A percentile compares a stretch with the other conserved stretches of the same genome.
phyloP scores from a whole-genome alignment of 2,113 vertebrate species.

The Leptocoma aspasia region DNA sequence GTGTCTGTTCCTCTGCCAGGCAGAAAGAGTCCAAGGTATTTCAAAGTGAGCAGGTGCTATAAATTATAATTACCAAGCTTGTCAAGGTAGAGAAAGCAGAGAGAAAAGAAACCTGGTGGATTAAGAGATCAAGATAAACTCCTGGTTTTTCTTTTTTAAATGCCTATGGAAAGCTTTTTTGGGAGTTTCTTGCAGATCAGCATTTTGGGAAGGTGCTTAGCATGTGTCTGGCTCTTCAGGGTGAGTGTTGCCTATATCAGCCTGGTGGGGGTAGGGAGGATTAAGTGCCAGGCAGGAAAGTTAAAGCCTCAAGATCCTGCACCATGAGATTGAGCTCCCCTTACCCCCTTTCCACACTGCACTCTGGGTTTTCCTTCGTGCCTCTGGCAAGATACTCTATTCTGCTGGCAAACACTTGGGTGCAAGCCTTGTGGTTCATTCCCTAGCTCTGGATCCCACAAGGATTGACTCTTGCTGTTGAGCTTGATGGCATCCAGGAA shows the following conservation, averaged over 20 bases:
- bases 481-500: not conserved
- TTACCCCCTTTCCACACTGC: not conserved
- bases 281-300: not conserved
- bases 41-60: conserved; percentile 69
- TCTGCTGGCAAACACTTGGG: not conserved
- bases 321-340: rapidly evolving
- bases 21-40: conserved; percentile 45
- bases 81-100: conserved; percentile 35
- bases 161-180: not conserved
- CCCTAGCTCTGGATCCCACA: not conserved
- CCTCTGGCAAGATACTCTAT: not conserved
- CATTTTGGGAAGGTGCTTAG: not conserved
- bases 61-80: conserved; percentile 59
- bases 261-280: not conserved
- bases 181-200: not conserved
- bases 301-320: not conserved
- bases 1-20: conserved; percentile 68
- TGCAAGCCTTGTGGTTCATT: not conserved
- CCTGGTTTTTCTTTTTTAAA: not conserved
- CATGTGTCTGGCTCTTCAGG: not conserved
- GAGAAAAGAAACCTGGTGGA: conserved; percentile 41
- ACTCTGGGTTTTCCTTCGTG: not conserved
- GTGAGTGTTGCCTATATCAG: not conserved
- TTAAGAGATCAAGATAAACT: conserved; percentile 64
- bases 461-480: not conserved